phyloP scores from a whole-genome alignment of 2,797 vertebrate species.

The Coluber constrictor region DNA sequence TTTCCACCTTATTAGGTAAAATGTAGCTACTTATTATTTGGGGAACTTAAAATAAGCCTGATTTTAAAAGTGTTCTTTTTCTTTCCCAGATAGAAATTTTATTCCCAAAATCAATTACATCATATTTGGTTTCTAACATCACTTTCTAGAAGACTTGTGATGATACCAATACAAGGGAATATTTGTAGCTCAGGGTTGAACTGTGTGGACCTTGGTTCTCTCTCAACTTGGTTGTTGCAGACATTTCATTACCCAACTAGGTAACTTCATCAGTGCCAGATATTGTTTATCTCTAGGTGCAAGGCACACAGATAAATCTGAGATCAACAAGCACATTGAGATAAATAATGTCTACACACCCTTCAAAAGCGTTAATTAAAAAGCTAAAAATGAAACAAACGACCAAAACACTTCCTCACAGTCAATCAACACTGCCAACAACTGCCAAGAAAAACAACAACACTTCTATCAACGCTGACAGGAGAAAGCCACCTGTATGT shows the following conservation, averaged over 20 bases:
- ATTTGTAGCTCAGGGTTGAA: neutral
- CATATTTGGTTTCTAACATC: neutral
- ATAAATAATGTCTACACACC: neutral
- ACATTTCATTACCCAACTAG: neutral
- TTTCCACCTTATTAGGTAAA: neutral
- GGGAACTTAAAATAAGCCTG: neutral
- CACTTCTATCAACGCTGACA: too few species aligned
- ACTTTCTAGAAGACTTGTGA: neutral
- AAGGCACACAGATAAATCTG: neutral
- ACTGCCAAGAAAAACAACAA: neutral
- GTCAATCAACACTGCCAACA: neutral
- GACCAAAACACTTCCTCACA: neutral
- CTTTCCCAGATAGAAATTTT: neutral
- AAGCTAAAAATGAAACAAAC: neutral
- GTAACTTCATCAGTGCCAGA: neutral
- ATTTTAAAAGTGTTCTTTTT: neutral
- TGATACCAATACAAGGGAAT: neutral
- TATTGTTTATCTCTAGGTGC: neutral
- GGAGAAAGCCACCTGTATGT: neutral
- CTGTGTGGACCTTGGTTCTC: neutral
- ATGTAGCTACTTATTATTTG: neutral
- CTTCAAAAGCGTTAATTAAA: neutral
- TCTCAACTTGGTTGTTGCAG: neutral
- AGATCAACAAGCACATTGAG: neutral
- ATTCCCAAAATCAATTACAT: neutral